Base-by-base conservation (phyloP, 2,888 invertebrate genomes). In the Drosophila anomelani region DNA sequence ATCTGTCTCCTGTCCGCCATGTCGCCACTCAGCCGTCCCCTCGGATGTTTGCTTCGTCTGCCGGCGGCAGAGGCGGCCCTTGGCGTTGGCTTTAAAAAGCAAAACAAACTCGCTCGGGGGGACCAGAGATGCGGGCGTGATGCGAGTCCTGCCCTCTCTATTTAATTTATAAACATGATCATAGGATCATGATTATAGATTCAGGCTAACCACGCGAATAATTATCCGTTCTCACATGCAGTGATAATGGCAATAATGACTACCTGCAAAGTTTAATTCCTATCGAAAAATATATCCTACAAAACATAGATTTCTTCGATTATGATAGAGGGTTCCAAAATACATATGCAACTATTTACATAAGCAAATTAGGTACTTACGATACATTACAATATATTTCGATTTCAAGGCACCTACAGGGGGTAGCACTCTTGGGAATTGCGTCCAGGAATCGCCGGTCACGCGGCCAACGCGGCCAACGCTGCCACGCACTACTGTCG, bases 11-110 rank as follows among this genome's bases (percentile, higher is more conserved):
- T 60, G 60, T 47, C 54, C 46, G 12, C 41, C 29, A 53, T 43
- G 23, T 32, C 13, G n/a, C 54, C 34, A 13, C 32, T 29, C 44
- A 49, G 4, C 6, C 32, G n/a, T 43, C 44, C 23, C 20, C 20
- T 23, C 4, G 51, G 9, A 36, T 73, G 62, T 76, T 51, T 77
- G 69, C 62, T 34, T 34, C 76, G 85, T 75, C 81, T 79, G 79
- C 60, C 47, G 67, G 39, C 49, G 61, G 63, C 41, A 43, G 39
- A 64, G 69, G 59, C 78, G 70, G 60, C 62, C 66, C 79, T 79
- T 69, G 70, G 72, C 62, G 71, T 47, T 76, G 76, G 73, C 81
- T 76, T 86, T 80, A 82, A 87, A 79, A 80, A 81, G 74, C 71
- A 83, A 84, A 81, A 75, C 75, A 86, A 85, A 81, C 81, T 83